Percentiles rank a stretch among this genome's conserved stretches.
Conservation (phyloP, 2,113 vertebrate genomes). For the Colius striatus region DNA sequence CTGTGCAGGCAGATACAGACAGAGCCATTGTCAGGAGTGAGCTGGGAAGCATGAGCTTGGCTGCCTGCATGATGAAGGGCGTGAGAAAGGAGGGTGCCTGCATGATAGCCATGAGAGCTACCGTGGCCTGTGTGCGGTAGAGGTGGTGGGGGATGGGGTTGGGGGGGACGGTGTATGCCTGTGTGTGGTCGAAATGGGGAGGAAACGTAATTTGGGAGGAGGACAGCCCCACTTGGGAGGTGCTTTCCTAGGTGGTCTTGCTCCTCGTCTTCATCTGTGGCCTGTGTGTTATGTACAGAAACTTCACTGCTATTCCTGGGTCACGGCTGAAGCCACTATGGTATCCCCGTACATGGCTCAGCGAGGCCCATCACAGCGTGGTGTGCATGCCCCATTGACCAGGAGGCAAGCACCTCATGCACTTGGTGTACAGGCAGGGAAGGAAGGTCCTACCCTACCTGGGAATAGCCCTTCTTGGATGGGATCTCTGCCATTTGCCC, state of each 20-base stretch:
- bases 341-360: not conserved
- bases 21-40: not conserved
- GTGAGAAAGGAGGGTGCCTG: not conserved
- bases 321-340: fast-evolving
- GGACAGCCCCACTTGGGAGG: not conserved
- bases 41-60: not conserved
- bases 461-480: not conserved
- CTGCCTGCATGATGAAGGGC: not conserved
- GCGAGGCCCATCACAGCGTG: fast-evolving
- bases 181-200: not conserved
- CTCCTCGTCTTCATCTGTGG: not conserved
- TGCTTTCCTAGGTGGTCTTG: not conserved
- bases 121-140: fast-evolving
- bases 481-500: not conserved
- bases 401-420: not conserved
- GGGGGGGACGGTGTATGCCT: not conserved
- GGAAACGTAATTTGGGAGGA: not conserved
- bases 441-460: not conserved
- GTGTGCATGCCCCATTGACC: fast-evolving
- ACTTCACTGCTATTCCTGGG: not conserved
- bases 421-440: not conserved
- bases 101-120: not conserved
- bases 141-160: not conserved
- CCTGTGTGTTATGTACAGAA: not conserved
- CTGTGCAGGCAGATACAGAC: not conserved